Evolutionary conservation across 2,797 vertebrate species (phyloP).

Genomic region (Amphiprion clarkii): DNA sequence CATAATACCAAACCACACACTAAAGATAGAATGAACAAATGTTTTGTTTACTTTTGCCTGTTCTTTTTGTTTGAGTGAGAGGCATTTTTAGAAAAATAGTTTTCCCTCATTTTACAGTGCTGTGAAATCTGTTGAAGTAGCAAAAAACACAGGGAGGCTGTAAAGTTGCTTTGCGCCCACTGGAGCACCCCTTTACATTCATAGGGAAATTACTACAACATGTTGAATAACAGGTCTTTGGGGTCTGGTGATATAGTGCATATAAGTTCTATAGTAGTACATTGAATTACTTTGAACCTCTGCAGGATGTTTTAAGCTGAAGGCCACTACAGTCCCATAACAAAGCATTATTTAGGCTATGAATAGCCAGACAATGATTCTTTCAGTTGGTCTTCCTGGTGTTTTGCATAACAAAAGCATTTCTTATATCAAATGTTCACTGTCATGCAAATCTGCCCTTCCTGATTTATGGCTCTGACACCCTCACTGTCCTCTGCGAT

Average conservation of each 20-base stretch:
- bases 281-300: slow-evolving; percentile 34
- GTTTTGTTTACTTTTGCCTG: neutral
- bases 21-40: neutral
- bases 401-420: slow-evolving; percentile 77
- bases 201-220: slow-evolving; percentile 71
- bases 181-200: slow-evolving; percentile 49
- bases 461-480: slow-evolving; percentile 36
- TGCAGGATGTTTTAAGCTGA: slow-evolving; percentile 32
- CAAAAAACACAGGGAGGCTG: slow-evolving; percentile 33
- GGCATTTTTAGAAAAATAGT: slow-evolving; percentile 30
- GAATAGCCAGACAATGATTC: slow-evolving; percentile 66
- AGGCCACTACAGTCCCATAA: slow-evolving; percentile 47
- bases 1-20: neutral
- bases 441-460: slow-evolving; percentile 76
- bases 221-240: slow-evolving; percentile 63
- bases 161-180: slow-evolving; percentile 45
- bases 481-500: slow-evolving; percentile 25
- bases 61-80: slow-evolving; percentile 15
- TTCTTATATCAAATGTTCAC: slow-evolving; percentile 62
- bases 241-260: slow-evolving; percentile 17
- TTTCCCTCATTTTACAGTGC: slow-evolving; percentile 39
- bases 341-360: slow-evolving; percentile 68
- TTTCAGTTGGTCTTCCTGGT: slow-evolving; percentile 69
- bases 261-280: slow-evolving; percentile 3
- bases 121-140: slow-evolving; percentile 55